These are phyloP conservation scores for Catocala sponsa DNA, from an alignment of 2,888 invertebrate genomes.

Conservation along the genomic window DNA sequence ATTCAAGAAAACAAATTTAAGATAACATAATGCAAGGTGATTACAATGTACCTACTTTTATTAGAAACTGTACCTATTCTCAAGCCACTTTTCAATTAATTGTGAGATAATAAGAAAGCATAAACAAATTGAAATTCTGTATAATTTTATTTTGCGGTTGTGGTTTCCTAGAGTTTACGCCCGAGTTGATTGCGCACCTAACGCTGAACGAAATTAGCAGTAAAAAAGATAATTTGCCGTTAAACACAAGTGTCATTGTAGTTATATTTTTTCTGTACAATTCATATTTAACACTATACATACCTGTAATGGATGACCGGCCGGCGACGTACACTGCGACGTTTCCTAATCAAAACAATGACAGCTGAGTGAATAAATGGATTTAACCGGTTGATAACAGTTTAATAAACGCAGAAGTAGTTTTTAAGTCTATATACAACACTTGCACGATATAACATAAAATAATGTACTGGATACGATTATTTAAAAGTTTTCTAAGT, in stretches of 20 bases:
- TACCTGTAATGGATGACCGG: constrained; percentile 76
- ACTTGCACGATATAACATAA: constrained; percentile 55
- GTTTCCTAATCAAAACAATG: constrained; percentile 79
- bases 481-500: constrained; percentile 70
- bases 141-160: constrained; percentile 61
- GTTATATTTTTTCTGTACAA: constrained; percentile 29
- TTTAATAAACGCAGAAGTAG: constrained; percentile 38
- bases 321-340: constrained; percentile 60
- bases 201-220: constrained; percentile 25
- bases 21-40: constrained; percentile 2
- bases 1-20: constrained; percentile 4
- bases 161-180: constrained; percentile 56
- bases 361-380: constrained; percentile 64
- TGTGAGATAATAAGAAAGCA: constrained; percentile 24
- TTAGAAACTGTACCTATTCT: background rate
- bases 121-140: constrained; percentile 57
- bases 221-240: constrained; percentile 20
- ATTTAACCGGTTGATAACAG: constrained; percentile 52
- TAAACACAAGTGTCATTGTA: constrained; percentile 19
- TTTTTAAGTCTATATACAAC: constrained; percentile 48
- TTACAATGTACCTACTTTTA: too few species aligned
- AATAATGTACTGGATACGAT: constrained; percentile 27
- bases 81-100: constrained; percentile 3
- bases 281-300: constrained; percentile 60
- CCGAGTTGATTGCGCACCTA: constrained; percentile 49